Evolutionary conservation across 1,140 invertebrate genomes (phyloP), one percentile per base, ranked within the genome.

Genomic region (Prorops nasuta): DNA sequence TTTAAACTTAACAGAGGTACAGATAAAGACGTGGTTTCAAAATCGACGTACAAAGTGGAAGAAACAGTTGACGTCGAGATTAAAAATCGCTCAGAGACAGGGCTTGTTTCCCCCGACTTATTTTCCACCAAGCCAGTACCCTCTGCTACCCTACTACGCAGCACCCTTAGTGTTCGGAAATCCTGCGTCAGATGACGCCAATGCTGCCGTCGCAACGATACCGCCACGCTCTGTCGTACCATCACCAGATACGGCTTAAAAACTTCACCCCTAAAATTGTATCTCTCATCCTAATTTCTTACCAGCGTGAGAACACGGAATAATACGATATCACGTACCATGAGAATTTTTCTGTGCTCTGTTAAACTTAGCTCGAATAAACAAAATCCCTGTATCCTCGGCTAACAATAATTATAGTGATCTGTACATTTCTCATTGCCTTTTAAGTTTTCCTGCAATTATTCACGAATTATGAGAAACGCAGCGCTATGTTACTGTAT

Each of bases 21-120:
- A 98, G 80, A 95, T 98, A 45, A 98, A 98, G 72, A 98, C 94
- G 0, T 98, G 94, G 94, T 97, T 95, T 67, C 93, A 97, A 77
- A 96, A 96, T 72, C 80, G 93, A 40, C 80, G 94, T 50, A 97
- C 94, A 1, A 97, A 97, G 66, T 96, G 93, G 93, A 96, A 97
- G 74, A 97, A 97, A 64, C 94, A 97, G 61, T 71, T 96, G 55
- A 94, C 92, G 1, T 92, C 92, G 0, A 76, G 90, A 2, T 73
- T 94, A 39, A 94, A 94, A 74, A 88, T 92, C 63, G 90, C 90
- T 0, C 91, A 93, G 56, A 74, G 90, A n/a, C 90, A 92, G 64
- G 89, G 89, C 0, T 58, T 92, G 4, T 86, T 90, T 60, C 81
- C 86, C 21, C 81, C 84, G 1, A 81, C 86, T 36, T 85, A 87